Conservation (phyloP, 23 tunicate genomes). For the Pegea sp. region DNA sequence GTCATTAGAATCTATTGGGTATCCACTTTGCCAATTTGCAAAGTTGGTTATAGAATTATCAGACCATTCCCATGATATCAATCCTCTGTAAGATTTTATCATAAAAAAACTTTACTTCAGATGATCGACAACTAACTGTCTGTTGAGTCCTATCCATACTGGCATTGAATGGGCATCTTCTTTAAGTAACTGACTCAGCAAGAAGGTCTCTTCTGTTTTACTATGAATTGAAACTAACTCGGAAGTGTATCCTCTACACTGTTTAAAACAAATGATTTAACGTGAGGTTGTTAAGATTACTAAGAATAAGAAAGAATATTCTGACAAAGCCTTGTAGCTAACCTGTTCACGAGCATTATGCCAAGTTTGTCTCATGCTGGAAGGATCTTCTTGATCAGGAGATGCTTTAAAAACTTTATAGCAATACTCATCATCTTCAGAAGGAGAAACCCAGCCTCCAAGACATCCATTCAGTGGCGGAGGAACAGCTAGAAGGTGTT, state of each 20-base stretch:
- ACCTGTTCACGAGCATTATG: slow-evolving; percentile 81
- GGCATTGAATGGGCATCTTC: slow-evolving; percentile 7
- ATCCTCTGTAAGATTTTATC: slow-evolving; percentile 8
- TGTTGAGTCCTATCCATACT: slow-evolving; percentile 73
- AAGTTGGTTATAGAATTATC: slow-evolving; percentile 35
- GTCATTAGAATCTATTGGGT: slow-evolving; percentile 14
- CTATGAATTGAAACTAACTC: slow-evolving; percentile 82
- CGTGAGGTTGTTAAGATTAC: too few species aligned
- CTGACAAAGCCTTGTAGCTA: neutral
- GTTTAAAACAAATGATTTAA: too few species aligned
- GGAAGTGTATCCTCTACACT: slow-evolving; percentile 36
- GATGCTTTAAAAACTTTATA: slow-evolving; percentile 42
- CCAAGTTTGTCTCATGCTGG: slow-evolving; percentile 34
- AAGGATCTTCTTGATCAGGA: neutral
- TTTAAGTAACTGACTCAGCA: slow-evolving; percentile 16
- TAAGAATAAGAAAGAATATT: too few species aligned
- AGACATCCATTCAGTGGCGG: slow-evolving; percentile 69
- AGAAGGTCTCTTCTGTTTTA: slow-evolving; percentile 34
- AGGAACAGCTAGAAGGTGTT: slow-evolving; percentile 29
- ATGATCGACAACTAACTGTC: slow-evolving; percentile 11
- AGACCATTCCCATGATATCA: slow-evolving; percentile 43
- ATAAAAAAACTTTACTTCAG: neutral
- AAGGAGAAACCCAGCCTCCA: slow-evolving; percentile 44
- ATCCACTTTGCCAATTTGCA: slow-evolving; percentile 36
- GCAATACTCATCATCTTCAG: slow-evolving; percentile 16